These are phyloP conservation scores for Spodoptera littoralis DNA, from an alignment of 2,888 invertebrate genomes.

Conservation along the genomic window DNA sequence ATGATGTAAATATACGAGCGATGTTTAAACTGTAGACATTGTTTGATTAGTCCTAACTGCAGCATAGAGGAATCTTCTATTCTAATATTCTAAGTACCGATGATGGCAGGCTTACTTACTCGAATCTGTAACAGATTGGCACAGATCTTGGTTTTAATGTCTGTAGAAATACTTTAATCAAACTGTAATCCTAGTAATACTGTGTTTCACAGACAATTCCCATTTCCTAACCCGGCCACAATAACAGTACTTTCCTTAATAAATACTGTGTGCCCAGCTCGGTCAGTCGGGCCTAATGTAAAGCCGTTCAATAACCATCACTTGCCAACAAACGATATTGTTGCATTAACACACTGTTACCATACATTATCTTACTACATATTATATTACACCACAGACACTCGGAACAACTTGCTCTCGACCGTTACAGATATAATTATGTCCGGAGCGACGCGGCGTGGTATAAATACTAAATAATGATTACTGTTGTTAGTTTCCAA, in stretches of 20 bases:
- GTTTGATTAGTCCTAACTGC: background rate
- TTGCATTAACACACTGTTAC: constrained; percentile 8
- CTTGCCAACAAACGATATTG: constrained; percentile 11
- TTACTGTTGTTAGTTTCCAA: no score
- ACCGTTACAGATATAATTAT: constrained; percentile 1
- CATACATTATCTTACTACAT: constrained; percentile 6
- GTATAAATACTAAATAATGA: no score
- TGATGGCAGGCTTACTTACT: no score
- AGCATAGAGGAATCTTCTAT: no score
- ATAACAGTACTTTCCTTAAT: constrained; percentile 7
- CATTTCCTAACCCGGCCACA: background rate
- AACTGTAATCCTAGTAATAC: no score
- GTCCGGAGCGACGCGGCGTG: background rate
- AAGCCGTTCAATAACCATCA: constrained; percentile 11
- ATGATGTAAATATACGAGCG: constrained; percentile 20
- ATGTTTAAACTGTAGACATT: background rate
- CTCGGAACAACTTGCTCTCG: background rate
- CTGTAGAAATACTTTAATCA: no score
- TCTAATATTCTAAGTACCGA: no score
- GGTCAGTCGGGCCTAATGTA: constrained; percentile 1
- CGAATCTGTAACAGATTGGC: no score
- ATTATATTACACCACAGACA: background rate
- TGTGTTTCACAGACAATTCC: no score
- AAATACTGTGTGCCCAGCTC: constrained; percentile 5
- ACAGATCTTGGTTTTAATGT: no score